Conservation (phyloP, 2,797 vertebrate genomes). For the Melanotaenia nigrans region DNA sequence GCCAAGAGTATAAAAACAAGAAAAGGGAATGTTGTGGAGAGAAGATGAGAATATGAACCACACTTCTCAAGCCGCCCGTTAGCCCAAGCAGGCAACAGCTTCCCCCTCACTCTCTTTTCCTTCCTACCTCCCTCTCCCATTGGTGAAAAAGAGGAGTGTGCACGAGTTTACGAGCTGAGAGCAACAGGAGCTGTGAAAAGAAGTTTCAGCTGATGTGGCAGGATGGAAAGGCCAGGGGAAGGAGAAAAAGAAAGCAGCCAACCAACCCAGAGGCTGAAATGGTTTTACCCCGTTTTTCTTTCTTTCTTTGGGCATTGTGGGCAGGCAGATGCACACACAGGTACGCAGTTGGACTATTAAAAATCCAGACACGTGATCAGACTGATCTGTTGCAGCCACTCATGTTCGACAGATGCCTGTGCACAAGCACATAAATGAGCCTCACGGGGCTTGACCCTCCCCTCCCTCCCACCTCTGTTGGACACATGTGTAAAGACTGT, state of each 20-base stretch:
- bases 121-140: slow-evolving; percentile 9
- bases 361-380: slow-evolving; percentile 38
- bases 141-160: slow-evolving; percentile 57
- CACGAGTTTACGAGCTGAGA: slow-evolving; percentile 77
- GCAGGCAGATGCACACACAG: slow-evolving; percentile 36
- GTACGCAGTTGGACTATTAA: slow-evolving; percentile 36
- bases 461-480: slow-evolving; percentile 30
- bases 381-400: slow-evolving; percentile 25
- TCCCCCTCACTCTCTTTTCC: slow-evolving; percentile 22
- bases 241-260: slow-evolving; percentile 39
- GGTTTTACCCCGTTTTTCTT: slow-evolving; percentile 2
- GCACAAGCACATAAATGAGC: slow-evolving; percentile 29
- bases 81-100: slow-evolving; percentile 19
- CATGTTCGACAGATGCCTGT: slow-evolving; percentile 30
- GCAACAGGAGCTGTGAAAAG: slow-evolving; percentile 81
- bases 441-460: slow-evolving; percentile 47
- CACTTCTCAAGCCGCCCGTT: slow-evolving; percentile 38
- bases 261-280: slow-evolving; percentile 25
- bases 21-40: slow-evolving; percentile 16
- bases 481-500: slow-evolving; percentile 57
- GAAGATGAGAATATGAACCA: slow-evolving; percentile 45
- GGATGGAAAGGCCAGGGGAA: slow-evolving; percentile 63
- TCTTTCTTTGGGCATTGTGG: slow-evolving; percentile 16
- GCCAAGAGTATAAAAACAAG: slow-evolving; percentile 20
- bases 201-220: slow-evolving; percentile 81